Evolutionary conservation across 2,113 vertebrate genomes (phyloP), one percentile per base, ranked within the genome.

Genomic region (Sylvia atricapilla): DNA sequence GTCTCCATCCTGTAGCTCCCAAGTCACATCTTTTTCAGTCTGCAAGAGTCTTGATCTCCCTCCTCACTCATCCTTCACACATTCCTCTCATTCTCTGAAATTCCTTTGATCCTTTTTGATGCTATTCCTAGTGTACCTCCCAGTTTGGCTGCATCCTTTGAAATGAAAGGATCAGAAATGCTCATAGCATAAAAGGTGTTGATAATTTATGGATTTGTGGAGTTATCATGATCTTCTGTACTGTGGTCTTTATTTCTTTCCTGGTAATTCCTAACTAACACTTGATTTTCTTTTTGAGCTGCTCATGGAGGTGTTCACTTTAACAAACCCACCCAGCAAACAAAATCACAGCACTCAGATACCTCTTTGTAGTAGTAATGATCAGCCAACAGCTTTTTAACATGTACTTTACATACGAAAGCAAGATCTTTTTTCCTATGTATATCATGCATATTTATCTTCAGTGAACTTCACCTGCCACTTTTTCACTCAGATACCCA

Each of bases 11-110:
- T 18, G 12, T 50, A 92, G 35, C 47, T 47, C 37, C 8, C 10
- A 74, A 50, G 28, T n/a, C 30, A 81, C 14, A 46, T 55, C 43
- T 80, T 55, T 74, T 75, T 87, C 2, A 1, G 44, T 46, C 76
- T 81, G 17, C 44, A 84, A 78, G 35, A 80, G 39, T 41, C 44
- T 79, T 84, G 60, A 67, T 59, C 84, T 89, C 47, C 23, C 44
- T 93, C 73, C 49, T 86, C 47, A 78, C 49, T 91, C 11, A 0
- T 72, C 28, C 62, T 73, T 85, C 41, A 64, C 72, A 93, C 87
- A 90, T 94, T 96, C 88, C 35, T 86, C 46, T 86, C 92, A 95
- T 96, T 94, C 90, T 81, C 55, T 63, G 50, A 93, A 90, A 55
- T 58, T 58, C 50, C 43, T 94, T 90, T 93, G 72, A 94, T 80